A percentile compares a stretch with the other conserved stretches of the same genome.
Conservation (phyloP, 2,797 vertebrate species). For the Helostoma temminkii region DNA sequence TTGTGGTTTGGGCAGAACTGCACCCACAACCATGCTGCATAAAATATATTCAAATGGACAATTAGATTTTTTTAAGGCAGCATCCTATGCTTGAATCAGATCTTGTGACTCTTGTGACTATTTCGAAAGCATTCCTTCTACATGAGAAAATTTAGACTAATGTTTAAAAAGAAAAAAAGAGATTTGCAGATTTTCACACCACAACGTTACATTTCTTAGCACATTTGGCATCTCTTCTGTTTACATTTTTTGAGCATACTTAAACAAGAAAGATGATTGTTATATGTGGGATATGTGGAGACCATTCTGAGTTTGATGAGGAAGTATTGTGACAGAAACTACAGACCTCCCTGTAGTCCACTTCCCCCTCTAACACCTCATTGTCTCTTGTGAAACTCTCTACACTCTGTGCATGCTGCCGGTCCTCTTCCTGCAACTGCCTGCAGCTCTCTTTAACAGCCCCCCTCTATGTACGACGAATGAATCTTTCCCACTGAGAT, state of each 20-base stretch:
- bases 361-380: conserved; percentile 74
- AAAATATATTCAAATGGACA: conserved; percentile 8
- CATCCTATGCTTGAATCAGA: neutral
- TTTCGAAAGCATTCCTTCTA: conserved; percentile 13
- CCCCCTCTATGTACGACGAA: neutral
- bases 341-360: conserved; percentile 61
- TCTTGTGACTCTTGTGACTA: neutral
- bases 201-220: neutral
- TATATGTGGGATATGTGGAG: conserved; percentile 5
- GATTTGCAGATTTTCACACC: neutral
- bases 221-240: too few species aligned
- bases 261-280: neutral
- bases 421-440: conserved; percentile 62
- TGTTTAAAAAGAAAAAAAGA: neutral
- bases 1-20: conserved; percentile 17
- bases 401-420: conserved; percentile 48
- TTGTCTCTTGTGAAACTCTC: conserved; percentile 76
- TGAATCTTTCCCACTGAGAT: neutral
- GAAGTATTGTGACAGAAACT: conserved; percentile 74
- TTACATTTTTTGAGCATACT: too few species aligned
- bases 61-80: neutral
- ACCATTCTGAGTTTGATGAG: conserved; percentile 47
- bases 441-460: neutral
- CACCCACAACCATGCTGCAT: neutral
- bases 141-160: neutral